These are phyloP conservation scores for Empidonax traillii DNA, from an alignment of 2,113 vertebrate species.

Conservation along the genomic window DNA sequence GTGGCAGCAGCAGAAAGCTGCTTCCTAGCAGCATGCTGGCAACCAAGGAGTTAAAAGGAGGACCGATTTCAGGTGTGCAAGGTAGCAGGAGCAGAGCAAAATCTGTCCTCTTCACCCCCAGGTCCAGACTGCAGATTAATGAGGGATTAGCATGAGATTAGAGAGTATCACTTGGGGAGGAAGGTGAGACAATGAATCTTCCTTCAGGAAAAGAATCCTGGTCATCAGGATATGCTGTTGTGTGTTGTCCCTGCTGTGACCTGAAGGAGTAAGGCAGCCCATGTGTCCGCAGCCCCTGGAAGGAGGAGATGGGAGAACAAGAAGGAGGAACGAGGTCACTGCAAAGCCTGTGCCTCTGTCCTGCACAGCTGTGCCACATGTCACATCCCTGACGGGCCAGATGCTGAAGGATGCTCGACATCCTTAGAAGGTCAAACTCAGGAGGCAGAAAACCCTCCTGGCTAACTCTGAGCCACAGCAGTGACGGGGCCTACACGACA, in stretches of 20 bases:
- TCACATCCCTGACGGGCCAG: slow-evolving; percentile 10
- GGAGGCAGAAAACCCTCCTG: background rate
- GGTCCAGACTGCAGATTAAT: background rate
- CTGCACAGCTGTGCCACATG: slow-evolving; percentile 24
- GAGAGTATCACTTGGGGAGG: background rate
- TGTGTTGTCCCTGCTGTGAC: background rate
- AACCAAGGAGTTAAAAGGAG: background rate
- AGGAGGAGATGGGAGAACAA: background rate
- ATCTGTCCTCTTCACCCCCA: background rate
- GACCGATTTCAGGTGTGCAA: background rate
- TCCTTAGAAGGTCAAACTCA: slow-evolving; percentile 54
- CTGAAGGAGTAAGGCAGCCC: background rate
- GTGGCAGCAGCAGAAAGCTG: background rate
- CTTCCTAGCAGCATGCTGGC: background rate
- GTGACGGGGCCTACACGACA: background rate
- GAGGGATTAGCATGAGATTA: background rate
- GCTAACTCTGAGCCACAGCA: background rate
- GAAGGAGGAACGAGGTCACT: background rate
- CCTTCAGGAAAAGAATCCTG: background rate
- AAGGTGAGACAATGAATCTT: background rate
- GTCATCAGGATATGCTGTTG: background rate
- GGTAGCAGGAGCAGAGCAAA: background rate
- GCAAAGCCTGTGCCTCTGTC: background rate
- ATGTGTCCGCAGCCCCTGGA: background rate
- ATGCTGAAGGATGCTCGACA: slow-evolving; percentile 43